Percentiles rank a stretch among this genome's conserved stretches.
phyloP scores from a whole-genome alignment of 2,113 vertebrate species.

The Macaca nemestrina region DNA sequence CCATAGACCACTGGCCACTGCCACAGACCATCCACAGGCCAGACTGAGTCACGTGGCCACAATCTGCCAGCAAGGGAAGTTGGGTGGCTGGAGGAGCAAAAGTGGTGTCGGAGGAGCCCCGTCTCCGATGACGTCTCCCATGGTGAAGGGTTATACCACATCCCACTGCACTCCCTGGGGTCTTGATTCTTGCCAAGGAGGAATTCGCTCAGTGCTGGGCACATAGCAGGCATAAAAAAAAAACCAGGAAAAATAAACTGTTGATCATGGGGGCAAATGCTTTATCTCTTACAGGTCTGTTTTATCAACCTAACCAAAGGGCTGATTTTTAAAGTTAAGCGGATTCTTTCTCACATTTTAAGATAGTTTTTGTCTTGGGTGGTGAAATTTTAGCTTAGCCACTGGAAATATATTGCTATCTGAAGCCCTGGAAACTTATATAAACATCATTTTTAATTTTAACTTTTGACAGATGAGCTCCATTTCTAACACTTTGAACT shows the following conservation, averaged over 20 bases:
- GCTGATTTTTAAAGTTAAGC: background rate
- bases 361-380: background rate
- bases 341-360: background rate
- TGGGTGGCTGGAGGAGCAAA: background rate
- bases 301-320: background rate
- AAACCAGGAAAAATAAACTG: background rate
- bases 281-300: background rate
- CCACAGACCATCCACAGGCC: fast-evolving
- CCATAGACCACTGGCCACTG: background rate
- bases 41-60: background rate
- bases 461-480: background rate
- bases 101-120: background rate
- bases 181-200: background rate
- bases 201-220: background rate
- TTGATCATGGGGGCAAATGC: background rate
- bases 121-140: background rate
- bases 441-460: background rate
- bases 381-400: background rate
- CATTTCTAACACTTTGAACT: background rate
- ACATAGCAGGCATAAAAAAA: no score
- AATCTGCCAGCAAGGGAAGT: no score
- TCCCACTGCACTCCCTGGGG: background rate
- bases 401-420: background rate
- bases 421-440: background rate
- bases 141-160: background rate